Base-by-base conservation (phyloP, 2,888 invertebrate species). In the Loripinus fragilis region DNA sequence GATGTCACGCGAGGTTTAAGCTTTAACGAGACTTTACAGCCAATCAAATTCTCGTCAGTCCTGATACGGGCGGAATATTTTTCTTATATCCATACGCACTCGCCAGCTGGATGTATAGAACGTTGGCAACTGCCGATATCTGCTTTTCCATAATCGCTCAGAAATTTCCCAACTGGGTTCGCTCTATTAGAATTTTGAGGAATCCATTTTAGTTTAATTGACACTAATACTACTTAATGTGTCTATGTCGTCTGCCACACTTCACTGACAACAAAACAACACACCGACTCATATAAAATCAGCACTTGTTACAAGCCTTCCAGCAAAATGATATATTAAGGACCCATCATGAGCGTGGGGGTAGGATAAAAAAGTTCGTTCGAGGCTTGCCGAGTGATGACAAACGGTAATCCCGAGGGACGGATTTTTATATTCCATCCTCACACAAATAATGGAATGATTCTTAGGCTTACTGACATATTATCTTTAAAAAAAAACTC, bases 121-220 rank as follows among this genome's bases (percentile, higher is more conserved):
- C 7, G 30, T 12, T 10, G 33, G 33, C 30, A 60, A 60, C 30
- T 12, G 17, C 33, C 2, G 60, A 5, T 30, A 60, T 60, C 60
- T 60, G 60, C 33, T 60, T 60, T 52, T 33, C 60, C 60, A 33
- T 60, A 60, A 60, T 60, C 60, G 12, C 60, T 60, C 60, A 17
- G 33, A 60, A 60, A 7, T 30, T 33, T 33, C 60, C 33, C 60
- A 33, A n/a, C n/a, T 12, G 30, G 25, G 30, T 60, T 28, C 20
- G 8, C 33, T 60, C 33, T 33, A 60, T 60, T 33, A 60, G 33
- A 60, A 60, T 15, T 30, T 60, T 60, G 60, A 60, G 33, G 60
- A 60, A 60, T 60, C 33, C 28, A 60, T 60, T 33, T 60, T 60
- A 7, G n/a, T 60, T 60, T 60, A 60, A 60, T 60, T 60, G 60